phyloP scores from a whole-genome alignment of 35 echinoderm and acorn worm species.

The Diadema setosum region DNA sequence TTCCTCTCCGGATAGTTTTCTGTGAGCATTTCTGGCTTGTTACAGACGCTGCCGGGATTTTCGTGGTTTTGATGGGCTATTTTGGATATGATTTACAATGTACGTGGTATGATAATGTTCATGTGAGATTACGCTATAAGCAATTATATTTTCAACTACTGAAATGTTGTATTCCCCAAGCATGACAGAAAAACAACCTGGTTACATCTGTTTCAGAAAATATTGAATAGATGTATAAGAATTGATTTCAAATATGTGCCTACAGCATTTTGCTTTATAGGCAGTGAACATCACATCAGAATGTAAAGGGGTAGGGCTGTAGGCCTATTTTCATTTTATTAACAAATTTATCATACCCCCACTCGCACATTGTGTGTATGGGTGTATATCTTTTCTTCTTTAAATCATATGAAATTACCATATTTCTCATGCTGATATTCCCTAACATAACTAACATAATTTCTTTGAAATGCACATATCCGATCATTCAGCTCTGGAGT shows the following conservation, averaged over 20 bases:
- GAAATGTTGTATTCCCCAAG: neutral
- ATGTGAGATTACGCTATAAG: neutral
- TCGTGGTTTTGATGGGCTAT: neutral
- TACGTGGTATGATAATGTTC: neutral
- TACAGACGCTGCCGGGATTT: neutral
- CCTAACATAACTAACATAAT: neutral
- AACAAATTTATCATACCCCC: too few species aligned
- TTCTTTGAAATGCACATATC: neutral
- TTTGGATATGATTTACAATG: neutral
- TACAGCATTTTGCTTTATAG: neutral
- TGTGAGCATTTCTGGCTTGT: neutral
- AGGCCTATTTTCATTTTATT: neutral
- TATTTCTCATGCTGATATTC: neutral
- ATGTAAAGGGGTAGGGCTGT: neutral
- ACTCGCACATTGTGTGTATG: too few species aligned
- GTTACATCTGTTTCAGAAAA: neutral
- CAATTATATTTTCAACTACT: neutral
- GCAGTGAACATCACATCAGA: neutral
- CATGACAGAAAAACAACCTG: neutral
- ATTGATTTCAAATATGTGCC: neutral
- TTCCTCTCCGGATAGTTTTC: neutral
- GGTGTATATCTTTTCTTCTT: neutral
- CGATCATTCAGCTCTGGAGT: neutral
- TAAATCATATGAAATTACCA: neutral
- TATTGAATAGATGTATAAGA: neutral